Percentiles rank a stretch among this genome's conserved stretches.
Conservation (phyloP, 1,140 invertebrate species). For the Drosophila mojavensis region DNA sequence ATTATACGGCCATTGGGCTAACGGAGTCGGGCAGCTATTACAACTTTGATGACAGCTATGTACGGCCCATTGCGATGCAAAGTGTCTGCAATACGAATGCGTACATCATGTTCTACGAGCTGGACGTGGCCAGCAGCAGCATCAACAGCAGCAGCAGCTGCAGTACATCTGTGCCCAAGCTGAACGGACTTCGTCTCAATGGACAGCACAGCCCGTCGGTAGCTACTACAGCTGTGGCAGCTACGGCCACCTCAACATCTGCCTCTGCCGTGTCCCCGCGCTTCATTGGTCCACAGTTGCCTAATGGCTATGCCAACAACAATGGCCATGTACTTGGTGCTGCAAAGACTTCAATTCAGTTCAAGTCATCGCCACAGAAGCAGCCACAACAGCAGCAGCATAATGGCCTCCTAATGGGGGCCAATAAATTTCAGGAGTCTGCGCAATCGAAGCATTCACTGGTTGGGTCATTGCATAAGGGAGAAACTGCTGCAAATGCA, state of each 20-base stretch:
- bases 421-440: conserved; percentile 71
- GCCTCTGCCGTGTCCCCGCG: conserved; percentile 36
- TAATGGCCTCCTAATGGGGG: conserved; percentile 61
- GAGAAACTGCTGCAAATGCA: conserved; percentile 50
- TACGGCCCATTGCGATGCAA: conserved; percentile 89
- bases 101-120: conserved; percentile 95
- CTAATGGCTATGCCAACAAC: conserved; percentile 62
- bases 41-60: conserved; percentile 90
- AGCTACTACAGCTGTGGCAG: conserved; percentile 27
- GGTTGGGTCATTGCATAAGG: conserved; percentile 58
- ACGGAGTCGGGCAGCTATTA: conserved; percentile 93
- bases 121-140: conserved; percentile 76
- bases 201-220: conserved; percentile 38
- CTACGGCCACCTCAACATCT: conserved; percentile 49
- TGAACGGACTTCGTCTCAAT: conserved; percentile 67
- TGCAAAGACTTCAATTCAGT: conserved; percentile 53
- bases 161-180: conserved; percentile 26
- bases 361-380: conserved; percentile 47
- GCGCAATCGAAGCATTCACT: conserved; percentile 58
- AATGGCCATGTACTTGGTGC: conserved; percentile 41
- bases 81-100: conserved; percentile 92
- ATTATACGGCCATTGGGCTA: conserved; percentile 97
- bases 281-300: conserved; percentile 75
- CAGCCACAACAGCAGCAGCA: conserved; percentile 47
- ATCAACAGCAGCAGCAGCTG: conserved; percentile 1